phyloP scores from a whole-genome alignment of 2,797 vertebrate species.

The Centroberyx gerrardi region DNA sequence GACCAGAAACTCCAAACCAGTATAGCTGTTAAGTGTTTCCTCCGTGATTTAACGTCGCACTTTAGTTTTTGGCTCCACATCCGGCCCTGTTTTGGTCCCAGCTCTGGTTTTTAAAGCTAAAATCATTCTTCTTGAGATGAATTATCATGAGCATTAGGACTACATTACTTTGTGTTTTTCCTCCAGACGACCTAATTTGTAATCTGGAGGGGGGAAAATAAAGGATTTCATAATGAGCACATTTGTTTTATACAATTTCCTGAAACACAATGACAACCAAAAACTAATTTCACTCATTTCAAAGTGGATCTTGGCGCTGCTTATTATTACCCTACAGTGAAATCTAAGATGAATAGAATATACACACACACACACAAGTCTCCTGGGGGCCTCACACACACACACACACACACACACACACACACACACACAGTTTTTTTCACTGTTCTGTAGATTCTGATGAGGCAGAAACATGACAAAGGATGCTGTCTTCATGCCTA shows the following conservation, averaged over 20 bases:
- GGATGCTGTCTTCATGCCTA: background rate
- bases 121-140: constrained; percentile 30
- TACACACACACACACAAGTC: background rate
- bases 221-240: constrained; percentile 37
- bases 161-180: constrained; percentile 31
- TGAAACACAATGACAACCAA: background rate
- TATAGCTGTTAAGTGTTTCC: no score
- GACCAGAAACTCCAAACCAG: no score
- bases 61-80: background rate
- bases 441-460: no score
- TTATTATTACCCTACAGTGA: background rate
- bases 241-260: constrained; percentile 35
- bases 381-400: no score
- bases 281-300: constrained; percentile 22
- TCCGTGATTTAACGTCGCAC: no score
- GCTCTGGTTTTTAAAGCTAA: background rate
- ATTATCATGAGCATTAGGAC: constrained; percentile 1
- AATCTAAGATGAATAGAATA: background rate
- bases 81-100: background rate
- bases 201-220: constrained; percentile 8
- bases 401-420: no score
- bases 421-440: no score
- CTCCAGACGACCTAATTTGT: constrained; percentile 28
- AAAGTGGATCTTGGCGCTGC: background rate
- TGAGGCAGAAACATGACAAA: no score